Evolutionary conservation across 2,888 invertebrate species (phyloP).

Genomic region (Oscheius onirici): DNA sequence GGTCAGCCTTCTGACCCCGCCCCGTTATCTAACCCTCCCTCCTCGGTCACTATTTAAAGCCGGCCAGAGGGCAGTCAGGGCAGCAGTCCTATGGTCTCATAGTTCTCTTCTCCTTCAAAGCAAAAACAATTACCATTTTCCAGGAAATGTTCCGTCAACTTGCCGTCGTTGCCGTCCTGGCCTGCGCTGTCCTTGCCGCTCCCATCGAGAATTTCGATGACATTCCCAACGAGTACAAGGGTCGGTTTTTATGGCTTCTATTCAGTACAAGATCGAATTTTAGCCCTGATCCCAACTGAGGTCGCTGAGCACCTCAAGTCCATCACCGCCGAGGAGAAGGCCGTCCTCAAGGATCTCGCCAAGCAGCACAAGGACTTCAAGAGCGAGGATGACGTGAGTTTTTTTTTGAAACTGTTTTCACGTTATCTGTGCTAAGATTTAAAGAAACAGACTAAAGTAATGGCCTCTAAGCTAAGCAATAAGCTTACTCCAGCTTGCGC

Average conservation of each 20-base stretch:
- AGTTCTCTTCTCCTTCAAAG: not conserved
- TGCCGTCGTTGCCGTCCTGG: slow-evolving; percentile 47
- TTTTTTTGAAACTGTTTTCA: no score
- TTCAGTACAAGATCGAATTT: slow-evolving; percentile 3
- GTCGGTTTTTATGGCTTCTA: slow-evolving; percentile 35
- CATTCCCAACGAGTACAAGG: slow-evolving; percentile 66
- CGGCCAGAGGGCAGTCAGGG: not conserved
- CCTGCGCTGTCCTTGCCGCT: slow-evolving; percentile 46
- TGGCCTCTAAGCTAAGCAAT: no score
- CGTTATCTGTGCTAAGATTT: no score
- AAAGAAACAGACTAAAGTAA: no score
- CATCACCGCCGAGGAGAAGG: slow-evolving; percentile 66
- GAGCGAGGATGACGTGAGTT: slow-evolving; percentile 52
- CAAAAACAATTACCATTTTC: not conserved
- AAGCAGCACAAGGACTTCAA: slow-evolving; percentile 53
- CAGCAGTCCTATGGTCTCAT: not conserved
- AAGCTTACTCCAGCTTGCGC: no score
- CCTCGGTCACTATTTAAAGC: not conserved
- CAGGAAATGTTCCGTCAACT: slow-evolving; percentile 26
- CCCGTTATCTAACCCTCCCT: not conserved
- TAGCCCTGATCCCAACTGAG: slow-evolving; percentile 66
- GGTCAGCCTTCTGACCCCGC: not conserved
- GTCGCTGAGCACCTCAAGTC: slow-evolving; percentile 65
- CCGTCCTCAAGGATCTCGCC: slow-evolving; percentile 65
- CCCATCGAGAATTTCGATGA: slow-evolving; percentile 61